Base-by-base conservation (phyloP, 2,888 invertebrate species). In the Encarsia formosa region DNA sequence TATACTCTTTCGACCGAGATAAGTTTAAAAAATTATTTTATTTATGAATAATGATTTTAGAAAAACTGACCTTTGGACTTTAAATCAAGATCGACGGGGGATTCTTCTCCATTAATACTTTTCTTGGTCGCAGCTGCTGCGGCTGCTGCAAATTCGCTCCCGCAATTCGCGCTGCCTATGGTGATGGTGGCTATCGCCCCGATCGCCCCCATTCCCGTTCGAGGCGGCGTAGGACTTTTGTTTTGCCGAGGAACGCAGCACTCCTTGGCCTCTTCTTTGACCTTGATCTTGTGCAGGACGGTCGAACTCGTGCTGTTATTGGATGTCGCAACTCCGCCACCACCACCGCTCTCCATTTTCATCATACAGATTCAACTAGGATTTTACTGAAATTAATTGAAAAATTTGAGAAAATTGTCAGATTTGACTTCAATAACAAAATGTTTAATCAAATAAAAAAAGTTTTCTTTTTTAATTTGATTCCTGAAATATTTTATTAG, bases 201-300 rank as follows among this genome's bases (percentile, higher is more conserved):
- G 35, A 59, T 60, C 11, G 57, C 47, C 31, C 40, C 35, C 8
- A 32, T 26, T 11, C 26, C 37, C 18, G 56, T 15, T 15, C 53
- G 22, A 11, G 57, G 37, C 43, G 54, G 23, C 18, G 57, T 43
- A 4, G 59, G 35, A 13, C n/a, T 34, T 5, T 9, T n/a, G 34
- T n/a, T 34, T 13, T 9, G 5, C 13, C n/a, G n/a, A 8, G 23
- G 11, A 8, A 22, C 39, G 47, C 63, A 63, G 58, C 69, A 69
- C 63, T 71, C 73, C 59, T 67, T 70, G 16, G 65, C 59, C 55
- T 73, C 73, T 61, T 73, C 72, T 60, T 73, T 73, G 49, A 73
- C 68, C 63, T 71, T 72, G 61, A 71, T 65, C 61, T 68, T 70
- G 58, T 68, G 66, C 54, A 65, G 63, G 19, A 65, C 52, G 47